Evolutionary conservation across 2,113 vertebrate genomes (phyloP), one percentile per base, ranked within the genome.

Genomic region (Vimba vimba): DNA sequence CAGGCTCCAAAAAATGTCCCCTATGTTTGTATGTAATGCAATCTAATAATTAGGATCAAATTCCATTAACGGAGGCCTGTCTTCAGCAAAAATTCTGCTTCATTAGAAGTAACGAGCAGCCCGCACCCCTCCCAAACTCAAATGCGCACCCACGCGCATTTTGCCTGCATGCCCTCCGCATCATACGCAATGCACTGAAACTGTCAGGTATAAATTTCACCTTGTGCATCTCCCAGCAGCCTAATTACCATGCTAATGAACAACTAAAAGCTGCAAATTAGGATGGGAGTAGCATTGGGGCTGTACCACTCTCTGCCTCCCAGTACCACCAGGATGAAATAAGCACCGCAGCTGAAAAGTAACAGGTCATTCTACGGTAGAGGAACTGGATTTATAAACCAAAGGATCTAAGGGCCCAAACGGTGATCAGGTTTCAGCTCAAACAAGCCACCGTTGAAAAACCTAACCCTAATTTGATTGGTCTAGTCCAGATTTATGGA

Each of bases 191-290:
- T 88, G 85, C 89, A 86, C 76, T 82, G 77, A 86, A 55, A 88
- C 91, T 94, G 94, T 94, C 92, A 93, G 90, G 93, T 92, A 95
- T 95, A 94, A 87, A 45, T 86, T 71, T 83, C 80, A 66, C 85
- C 47, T 85, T 89, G 82, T 91, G 91, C 88, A 91, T 94, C 91
- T 92, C 90, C 88, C 90, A 91, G 90, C 91, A 84, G 87, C 85
- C 90, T 94, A 95, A 95, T 94, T 94, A 92, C 91, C 89, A 90
- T 89, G 86, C 90, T 93, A 95, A 95, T 94, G 91, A 94, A 93
- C 86, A 85, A 89, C 91, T 90, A 93, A 92, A 93, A 89, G 91
- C 88, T 91, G 92, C 89, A 92, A 94, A 95, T 93, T 93, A 86
- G 84, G 90, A 91, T 86, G 89, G 89, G 91, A 94, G 91, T 91